Percentiles rank a stretch among this genome's conserved stretches.
phyloP scores from a whole-genome alignment of 2,113 vertebrate species.

The Pan paniscus region DNA sequence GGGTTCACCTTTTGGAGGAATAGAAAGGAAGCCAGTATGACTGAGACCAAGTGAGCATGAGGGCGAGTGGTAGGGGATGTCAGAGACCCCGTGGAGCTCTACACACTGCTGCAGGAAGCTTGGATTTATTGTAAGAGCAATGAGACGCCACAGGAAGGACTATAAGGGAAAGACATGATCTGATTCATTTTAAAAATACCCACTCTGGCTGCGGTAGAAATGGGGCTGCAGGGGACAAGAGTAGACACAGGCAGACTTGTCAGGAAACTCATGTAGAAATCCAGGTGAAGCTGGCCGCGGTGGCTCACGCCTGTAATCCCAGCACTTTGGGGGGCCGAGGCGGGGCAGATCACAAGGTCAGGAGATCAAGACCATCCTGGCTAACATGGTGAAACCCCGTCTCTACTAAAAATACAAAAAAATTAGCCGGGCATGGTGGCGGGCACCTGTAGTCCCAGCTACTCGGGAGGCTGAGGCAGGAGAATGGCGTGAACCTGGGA shows the following conservation, averaged over 20 bases:
- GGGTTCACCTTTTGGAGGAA: neutral
- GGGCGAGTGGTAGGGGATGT: too few species aligned
- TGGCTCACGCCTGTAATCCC: too few species aligned
- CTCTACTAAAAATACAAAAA: too few species aligned
- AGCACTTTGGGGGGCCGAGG: too few species aligned
- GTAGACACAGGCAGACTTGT: neutral
- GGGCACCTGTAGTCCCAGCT: too few species aligned
- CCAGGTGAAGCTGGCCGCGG: neutral
- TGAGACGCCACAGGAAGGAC: neutral
- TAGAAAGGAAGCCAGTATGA: neutral
- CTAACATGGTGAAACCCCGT: too few species aligned
- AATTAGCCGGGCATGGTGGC: rapidly evolving
- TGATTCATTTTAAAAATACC: neutral
- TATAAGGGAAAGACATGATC: neutral
- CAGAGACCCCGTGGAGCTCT: neutral
- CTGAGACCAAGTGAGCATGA: neutral
- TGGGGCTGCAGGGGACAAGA: neutral
- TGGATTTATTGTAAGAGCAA: neutral
- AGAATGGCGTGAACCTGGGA: too few species aligned
- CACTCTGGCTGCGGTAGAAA: neutral
- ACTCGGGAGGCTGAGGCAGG: too few species aligned
- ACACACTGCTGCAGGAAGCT: neutral
- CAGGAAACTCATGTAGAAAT: neutral
- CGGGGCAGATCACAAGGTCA: too few species aligned
- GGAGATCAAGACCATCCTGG: too few species aligned